Evolutionary conservation across 2,113 vertebrate species (phyloP), one percentile per base, ranked within the genome.

Genomic region (Laticauda laticaudata): DNA sequence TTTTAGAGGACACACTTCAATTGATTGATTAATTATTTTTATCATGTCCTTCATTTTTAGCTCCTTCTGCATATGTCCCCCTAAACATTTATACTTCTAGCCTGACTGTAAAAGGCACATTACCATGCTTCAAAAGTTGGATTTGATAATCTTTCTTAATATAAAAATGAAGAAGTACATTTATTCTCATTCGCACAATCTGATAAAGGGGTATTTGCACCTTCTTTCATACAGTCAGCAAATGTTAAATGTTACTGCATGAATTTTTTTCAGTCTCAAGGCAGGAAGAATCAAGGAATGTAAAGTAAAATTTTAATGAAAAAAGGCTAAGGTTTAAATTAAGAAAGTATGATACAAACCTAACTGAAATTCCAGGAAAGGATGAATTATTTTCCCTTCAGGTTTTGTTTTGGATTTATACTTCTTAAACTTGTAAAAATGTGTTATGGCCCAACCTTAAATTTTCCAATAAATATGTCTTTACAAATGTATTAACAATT

Each of bases 301-400:
- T 95, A 94, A 87, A 81, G 45, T 10, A 90, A 95, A 90, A 94
- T 51, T 3, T 39, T 21, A 92, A 91, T 89, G 90, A 91, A 93
- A 61, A 81, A 92, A 57, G 15, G 15, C 20, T 7, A 45, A 55
- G 34, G 0, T 26, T 43, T 61, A 57, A 43, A 91, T 45, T 26
- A 56, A 91, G 15, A 18, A 26, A 48, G 24, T 56, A 39, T 43
- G 45, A 48, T 57, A 57, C 23, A 91, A 39, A 21, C 21, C 34
- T 3, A 64, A 86, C n/a, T 91, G 39, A 56, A 81, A 85, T 39
- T 24, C 53, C 26, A 81, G 21, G n/a, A 55, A 26, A 81, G 2
- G 12, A 24, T 34, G 14, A 75, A 81, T 34, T 75, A 34, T 39
- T 39, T 34, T 39, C 12, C 14, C 5, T 34, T 81, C n/a, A 75